These are phyloP conservation scores for Drosophila triauraria DNA, from an alignment of 1,140 invertebrate genomes.

Conservation along the genomic window DNA sequence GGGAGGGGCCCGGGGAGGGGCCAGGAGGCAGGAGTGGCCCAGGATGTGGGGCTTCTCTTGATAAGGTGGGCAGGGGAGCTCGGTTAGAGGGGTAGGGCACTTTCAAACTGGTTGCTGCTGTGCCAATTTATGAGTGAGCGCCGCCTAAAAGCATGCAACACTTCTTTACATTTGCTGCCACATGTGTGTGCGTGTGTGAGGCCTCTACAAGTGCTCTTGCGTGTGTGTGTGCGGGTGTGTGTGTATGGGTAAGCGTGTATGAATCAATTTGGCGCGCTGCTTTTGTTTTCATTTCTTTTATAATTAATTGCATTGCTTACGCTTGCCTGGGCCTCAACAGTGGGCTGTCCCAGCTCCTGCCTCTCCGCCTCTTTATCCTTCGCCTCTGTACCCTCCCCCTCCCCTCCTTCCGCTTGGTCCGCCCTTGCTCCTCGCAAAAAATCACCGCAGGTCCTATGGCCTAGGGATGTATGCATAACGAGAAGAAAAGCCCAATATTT, in stretches of 20 bases:
- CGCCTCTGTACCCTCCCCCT: background rate
- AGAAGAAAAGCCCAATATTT: background rate
- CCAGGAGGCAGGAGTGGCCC: background rate
- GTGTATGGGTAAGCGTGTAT: slow-evolving; percentile 30
- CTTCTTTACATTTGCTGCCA: slow-evolving; percentile 56
- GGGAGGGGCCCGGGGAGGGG: background rate
- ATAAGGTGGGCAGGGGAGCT: background rate
- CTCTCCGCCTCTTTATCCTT: background rate
- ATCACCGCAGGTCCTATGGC: slow-evolving; percentile 1
- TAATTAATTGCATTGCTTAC: slow-evolving; percentile 82
- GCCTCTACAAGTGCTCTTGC: slow-evolving; percentile 3
- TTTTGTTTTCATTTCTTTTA: slow-evolving; percentile 81
- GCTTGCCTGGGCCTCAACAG: slow-evolving; percentile 62
- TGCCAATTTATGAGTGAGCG: slow-evolving; percentile 72
- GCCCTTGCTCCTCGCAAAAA: background rate
- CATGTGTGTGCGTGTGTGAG: slow-evolving; percentile 13
- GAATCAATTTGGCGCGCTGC: slow-evolving; percentile 73
- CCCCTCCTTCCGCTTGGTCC: background rate
- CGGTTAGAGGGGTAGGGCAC: background rate
- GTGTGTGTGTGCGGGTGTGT: slow-evolving; percentile 3
- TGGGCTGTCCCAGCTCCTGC: slow-evolving; percentile 14
- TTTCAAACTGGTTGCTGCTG: slow-evolving; percentile 13
- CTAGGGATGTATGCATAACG: background rate
- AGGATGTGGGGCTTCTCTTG: background rate
- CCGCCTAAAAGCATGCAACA: slow-evolving; percentile 77